Evolutionary conservation across 2,113 vertebrate species (phyloP).

Genomic region (Catharus bicknelli): DNA sequence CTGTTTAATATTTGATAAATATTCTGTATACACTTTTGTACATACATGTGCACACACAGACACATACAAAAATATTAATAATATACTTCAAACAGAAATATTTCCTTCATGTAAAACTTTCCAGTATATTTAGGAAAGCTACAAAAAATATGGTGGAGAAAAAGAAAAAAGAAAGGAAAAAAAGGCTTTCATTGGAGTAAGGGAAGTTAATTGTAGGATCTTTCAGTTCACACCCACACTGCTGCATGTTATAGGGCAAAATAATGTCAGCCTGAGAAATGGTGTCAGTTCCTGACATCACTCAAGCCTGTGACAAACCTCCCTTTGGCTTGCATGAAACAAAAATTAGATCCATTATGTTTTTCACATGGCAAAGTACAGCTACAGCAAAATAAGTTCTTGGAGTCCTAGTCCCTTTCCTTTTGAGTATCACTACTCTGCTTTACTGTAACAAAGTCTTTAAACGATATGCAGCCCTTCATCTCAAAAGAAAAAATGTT

Average conservation of each 20-base stretch:
- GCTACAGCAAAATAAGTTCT: neutral
- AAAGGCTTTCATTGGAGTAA: neutral
- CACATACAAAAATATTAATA: neutral
- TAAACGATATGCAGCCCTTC: constrained; percentile 5
- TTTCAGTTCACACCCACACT: neutral
- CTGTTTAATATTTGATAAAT: neutral
- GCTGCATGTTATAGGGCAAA: neutral
- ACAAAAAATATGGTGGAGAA: neutral
- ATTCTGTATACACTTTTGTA: neutral
- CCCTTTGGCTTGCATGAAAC: neutral
- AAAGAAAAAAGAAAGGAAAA: neutral
- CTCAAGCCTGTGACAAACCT: constrained; percentile 4
- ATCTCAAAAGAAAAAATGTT: constrained; percentile 15
- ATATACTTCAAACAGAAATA: neutral
- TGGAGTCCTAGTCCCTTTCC: neutral
- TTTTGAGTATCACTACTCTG: neutral
- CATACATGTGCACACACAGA: neutral
- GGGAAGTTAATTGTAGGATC: neutral
- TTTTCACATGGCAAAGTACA: neutral
- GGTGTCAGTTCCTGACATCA: neutral
- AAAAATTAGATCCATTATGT: neutral
- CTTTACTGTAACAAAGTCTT: constrained; percentile 19
- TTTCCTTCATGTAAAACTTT: neutral
- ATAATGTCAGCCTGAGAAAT: neutral
- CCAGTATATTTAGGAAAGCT: neutral